These are phyloP conservation scores for Octodonta nipae DNA, from an alignment of 2,888 invertebrate species.

Conservation along the genomic window DNA sequence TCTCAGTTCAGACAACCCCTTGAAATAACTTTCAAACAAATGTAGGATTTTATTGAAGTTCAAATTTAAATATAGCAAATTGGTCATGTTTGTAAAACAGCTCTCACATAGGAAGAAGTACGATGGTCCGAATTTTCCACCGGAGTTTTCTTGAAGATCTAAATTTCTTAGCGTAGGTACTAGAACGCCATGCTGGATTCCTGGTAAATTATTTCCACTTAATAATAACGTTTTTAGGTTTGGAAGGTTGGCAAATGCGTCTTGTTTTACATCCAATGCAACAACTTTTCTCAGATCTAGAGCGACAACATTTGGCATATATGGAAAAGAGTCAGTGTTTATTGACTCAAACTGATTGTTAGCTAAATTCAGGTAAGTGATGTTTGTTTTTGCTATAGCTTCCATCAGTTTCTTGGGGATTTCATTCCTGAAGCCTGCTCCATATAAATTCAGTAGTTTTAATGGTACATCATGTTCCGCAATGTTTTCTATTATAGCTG, in stretches of 20 bases:
- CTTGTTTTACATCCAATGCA: slow-evolving; percentile 36
- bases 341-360: slow-evolving; percentile 46
- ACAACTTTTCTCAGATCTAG: slow-evolving; percentile 44
- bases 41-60: slow-evolving; percentile 42
- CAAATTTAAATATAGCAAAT: slow-evolving; percentile 39
- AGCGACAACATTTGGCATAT: slow-evolving; percentile 41
- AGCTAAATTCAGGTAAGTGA: slow-evolving; percentile 38
- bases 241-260: slow-evolving; percentile 41
- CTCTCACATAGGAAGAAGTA: slow-evolving; percentile 41
- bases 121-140: slow-evolving; percentile 30
- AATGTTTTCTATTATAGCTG: slow-evolving; percentile 34
- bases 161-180: slow-evolving; percentile 36
- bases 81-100: slow-evolving; percentile 39
- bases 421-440: slow-evolving; percentile 41
- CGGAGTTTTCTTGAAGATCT: slow-evolving; percentile 41
- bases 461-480: slow-evolving; percentile 34
- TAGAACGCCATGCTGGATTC: slow-evolving; percentile 40
- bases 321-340: slow-evolving; percentile 39
- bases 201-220: slow-evolving; percentile 41
- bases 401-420: slow-evolving; percentile 38
- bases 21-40: slow-evolving; percentile 40
- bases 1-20: slow-evolving; percentile 38
- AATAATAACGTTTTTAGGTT: slow-evolving; percentile 40
- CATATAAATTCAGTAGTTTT: slow-evolving; percentile 38
- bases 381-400: slow-evolving; percentile 39